Evolutionary conservation across 2,888 invertebrate species (phyloP).

Genomic region (Danaus chrysippus): DNA sequence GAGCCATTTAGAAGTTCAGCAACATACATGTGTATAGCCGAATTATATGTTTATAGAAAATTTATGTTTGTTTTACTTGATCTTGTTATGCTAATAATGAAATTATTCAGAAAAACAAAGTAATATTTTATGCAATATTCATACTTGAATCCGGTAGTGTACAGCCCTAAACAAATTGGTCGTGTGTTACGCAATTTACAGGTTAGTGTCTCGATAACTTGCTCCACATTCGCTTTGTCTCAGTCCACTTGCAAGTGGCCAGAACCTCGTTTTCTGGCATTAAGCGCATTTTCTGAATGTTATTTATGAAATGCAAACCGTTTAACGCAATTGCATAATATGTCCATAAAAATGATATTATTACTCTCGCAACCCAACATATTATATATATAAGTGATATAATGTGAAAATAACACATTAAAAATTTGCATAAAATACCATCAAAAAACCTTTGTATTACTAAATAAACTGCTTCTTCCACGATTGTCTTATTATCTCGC

Average conservation of each 20-base stretch:
- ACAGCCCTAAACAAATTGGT: constrained; percentile 50
- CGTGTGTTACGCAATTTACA: constrained; percentile 59
- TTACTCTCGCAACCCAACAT: too few species aligned
- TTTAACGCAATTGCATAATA: neutral
- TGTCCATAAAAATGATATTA: neutral
- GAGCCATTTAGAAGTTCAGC: too few species aligned
- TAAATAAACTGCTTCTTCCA: constrained; percentile 1
- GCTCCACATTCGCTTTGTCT: constrained; percentile 74
- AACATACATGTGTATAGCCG: too few species aligned
- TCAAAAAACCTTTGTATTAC: neutral
- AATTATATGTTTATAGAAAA: too few species aligned
- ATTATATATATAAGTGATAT: too few species aligned
- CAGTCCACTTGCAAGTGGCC: constrained; percentile 37
- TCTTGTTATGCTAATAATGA: too few species aligned
- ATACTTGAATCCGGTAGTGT: neutral
- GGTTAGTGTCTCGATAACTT: constrained; percentile 62
- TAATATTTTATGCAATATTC: too few species aligned
- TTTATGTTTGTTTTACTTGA: too few species aligned
- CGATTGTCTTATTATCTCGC: constrained; percentile 8
- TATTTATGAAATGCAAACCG: too few species aligned
- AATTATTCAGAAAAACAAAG: too few species aligned
- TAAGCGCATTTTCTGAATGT: too few species aligned
- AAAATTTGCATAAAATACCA: neutral
- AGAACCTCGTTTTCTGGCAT: constrained; percentile 19
- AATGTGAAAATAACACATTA: too few species aligned